phyloP scores from a whole-genome alignment of 2,797 vertebrate species.

The Naso thynnoides region DNA sequence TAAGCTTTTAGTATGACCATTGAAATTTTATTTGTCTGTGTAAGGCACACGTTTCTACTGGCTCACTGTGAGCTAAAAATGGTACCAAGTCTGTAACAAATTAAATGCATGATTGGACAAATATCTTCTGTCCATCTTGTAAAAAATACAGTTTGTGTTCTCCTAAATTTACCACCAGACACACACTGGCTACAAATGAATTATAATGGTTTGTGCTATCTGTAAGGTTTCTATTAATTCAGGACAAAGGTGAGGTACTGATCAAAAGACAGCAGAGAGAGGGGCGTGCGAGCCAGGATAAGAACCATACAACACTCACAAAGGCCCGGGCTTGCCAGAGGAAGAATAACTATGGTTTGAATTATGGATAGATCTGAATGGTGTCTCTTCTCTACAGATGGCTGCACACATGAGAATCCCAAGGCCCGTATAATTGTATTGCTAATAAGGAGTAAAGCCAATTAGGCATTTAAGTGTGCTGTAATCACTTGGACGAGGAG shows the following conservation, averaged over 20 bases:
- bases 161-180: constrained; percentile 19
- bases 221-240: constrained; percentile 57
- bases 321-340: constrained; percentile 86
- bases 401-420: constrained; percentile 95
- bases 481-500: constrained; percentile 95
- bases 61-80: background rate
- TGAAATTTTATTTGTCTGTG: background rate
- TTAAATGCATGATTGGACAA: constrained; percentile 2
- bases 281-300: constrained; percentile 87
- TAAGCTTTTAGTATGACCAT: background rate
- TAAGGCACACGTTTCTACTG: background rate
- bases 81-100: constrained; percentile 7
- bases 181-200: constrained; percentile 22
- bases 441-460: constrained; percentile 99
- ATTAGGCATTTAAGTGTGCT: constrained; percentile 99
- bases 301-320: constrained; percentile 88
- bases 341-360: constrained; percentile 95
- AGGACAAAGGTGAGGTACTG: constrained; percentile 73
- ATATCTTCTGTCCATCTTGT: background rate
- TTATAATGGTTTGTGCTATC: constrained; percentile 59
- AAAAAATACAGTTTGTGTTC: constrained; percentile 21
- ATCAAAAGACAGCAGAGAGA: constrained; percentile 81
- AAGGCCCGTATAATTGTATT: constrained; percentile 97
- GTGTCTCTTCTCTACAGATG: constrained; percentile 96
- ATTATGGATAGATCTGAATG: constrained; percentile 98